These are phyloP conservation scores for Malurus elegans DNA, from an alignment of 2,113 vertebrate genomes.

Conservation along the genomic window DNA sequence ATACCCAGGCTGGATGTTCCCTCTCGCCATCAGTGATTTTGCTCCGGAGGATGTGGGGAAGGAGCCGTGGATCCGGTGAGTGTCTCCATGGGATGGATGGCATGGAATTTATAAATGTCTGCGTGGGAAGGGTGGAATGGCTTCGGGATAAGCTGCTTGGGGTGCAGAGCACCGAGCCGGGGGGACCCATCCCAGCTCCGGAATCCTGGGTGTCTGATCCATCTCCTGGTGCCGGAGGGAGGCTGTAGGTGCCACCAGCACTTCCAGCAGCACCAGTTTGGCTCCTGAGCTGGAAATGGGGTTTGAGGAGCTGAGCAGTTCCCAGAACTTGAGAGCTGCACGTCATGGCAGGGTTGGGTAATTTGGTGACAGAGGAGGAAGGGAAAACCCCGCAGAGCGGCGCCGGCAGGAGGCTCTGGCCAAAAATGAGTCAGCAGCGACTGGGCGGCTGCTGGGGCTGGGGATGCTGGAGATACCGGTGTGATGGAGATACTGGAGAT, in stretches of 20 bases:
- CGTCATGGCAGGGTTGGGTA: slow-evolving; percentile 48
- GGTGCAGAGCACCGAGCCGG: fast-evolving
- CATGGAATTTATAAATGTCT: fast-evolving
- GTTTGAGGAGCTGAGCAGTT: slow-evolving; percentile 16
- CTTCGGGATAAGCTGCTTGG: neutral
- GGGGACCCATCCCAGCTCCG: neutral
- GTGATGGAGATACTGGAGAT: no score
- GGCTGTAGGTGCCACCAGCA: neutral
- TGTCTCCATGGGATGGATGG: neutral
- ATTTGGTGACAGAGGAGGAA: neutral
- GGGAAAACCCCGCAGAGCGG: neutral
- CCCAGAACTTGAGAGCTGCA: slow-evolving; percentile 71
- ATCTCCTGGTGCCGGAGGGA: fast-evolving
- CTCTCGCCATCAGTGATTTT: fast-evolving
- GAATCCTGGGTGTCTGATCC: neutral
- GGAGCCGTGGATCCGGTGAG: neutral
- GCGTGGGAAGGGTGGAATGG: neutral
- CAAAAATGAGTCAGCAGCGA: slow-evolving; percentile 77
- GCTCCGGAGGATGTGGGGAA: neutral
- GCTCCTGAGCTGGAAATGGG: neutral
- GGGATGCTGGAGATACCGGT: neutral
- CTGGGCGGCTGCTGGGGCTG: neutral
- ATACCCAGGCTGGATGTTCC: neutral
- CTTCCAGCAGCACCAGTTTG: neutral
- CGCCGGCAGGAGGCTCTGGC: fast-evolving